Conservation (phyloP, 2,113 vertebrate species). For the Pterocles burchelli region DNA sequence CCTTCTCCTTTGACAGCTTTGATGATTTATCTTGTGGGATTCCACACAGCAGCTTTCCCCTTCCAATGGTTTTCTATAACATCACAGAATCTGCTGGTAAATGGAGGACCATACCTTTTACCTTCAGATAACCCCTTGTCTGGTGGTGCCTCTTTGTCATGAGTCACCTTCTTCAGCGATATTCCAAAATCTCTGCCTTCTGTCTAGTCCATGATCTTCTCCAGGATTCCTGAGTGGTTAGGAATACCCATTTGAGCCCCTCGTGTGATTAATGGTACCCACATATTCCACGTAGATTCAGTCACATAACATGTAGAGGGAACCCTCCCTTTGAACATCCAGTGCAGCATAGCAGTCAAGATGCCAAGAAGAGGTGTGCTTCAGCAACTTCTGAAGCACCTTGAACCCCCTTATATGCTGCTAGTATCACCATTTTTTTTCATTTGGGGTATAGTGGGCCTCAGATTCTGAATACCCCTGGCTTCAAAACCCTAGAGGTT, state of each 20-base stretch:
- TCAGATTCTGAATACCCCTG: not conserved
- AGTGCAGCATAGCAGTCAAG: not conserved
- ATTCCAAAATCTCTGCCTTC: not conserved
- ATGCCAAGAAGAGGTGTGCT: not conserved
- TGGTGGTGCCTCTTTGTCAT: not conserved
- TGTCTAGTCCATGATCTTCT: not conserved
- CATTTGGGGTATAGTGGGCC: not conserved
- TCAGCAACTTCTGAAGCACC: not conserved
- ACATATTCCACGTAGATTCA: accelerated
- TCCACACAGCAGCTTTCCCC: not conserved
- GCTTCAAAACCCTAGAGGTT: not conserved
- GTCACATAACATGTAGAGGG: not conserved
- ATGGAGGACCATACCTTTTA: not conserved
- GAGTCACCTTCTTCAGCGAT: not conserved
- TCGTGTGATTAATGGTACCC: not conserved
- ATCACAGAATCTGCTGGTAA: not conserved
- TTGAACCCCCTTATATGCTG: not conserved
- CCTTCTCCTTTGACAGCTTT: not conserved
- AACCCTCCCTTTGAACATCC: not conserved
- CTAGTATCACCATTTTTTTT: not conserved
- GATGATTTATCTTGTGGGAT: no score
- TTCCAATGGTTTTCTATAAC: not conserved
- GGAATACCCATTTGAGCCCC: not conserved
- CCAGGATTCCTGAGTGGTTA: not conserved
- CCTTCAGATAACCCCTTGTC: not conserved